These are phyloP conservation scores for Myotis findleyi DNA, from an alignment of 2,797 vertebrate species.

Conservation along the genomic window DNA sequence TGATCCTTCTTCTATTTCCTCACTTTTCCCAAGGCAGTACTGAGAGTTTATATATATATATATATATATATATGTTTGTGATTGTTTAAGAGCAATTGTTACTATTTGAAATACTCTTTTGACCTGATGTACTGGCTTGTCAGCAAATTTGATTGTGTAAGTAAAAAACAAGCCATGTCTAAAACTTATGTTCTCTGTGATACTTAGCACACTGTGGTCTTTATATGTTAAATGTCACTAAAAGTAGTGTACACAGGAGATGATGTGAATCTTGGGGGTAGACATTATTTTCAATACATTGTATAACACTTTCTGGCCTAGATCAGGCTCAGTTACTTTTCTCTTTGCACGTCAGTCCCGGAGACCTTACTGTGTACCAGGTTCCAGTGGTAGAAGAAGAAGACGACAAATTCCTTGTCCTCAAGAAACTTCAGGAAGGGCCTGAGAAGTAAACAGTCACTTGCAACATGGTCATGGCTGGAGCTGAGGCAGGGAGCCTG, in stretches of 20 bases:
- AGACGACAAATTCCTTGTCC: neutral
- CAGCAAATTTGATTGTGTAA: neutral
- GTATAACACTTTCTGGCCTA: neutral
- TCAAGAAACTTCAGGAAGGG: neutral
- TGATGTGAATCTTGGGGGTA: neutral
- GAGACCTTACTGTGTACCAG: neutral
- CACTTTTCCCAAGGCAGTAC: neutral
- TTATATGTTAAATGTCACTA: neutral
- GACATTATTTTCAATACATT: neutral
- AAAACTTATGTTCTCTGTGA: neutral
- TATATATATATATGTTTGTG: neutral
- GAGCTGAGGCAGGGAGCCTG: neutral
- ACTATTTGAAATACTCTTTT: constrained; percentile 46
- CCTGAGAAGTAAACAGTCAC: neutral
- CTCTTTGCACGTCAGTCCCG: neutral
- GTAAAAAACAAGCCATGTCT: neutral
- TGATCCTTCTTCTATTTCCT: neutral
- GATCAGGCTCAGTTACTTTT: neutral
- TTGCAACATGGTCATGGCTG: accelerated
- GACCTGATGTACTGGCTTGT: neutral
- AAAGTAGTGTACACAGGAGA: neutral
- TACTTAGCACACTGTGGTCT: neutral
- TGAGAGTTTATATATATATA: neutral
- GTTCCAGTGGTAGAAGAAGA: neutral
- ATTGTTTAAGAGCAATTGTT: neutral